phyloP scores from a whole-genome alignment of 2,797 vertebrate genomes.

The Limnodromus scolopaceus region DNA sequence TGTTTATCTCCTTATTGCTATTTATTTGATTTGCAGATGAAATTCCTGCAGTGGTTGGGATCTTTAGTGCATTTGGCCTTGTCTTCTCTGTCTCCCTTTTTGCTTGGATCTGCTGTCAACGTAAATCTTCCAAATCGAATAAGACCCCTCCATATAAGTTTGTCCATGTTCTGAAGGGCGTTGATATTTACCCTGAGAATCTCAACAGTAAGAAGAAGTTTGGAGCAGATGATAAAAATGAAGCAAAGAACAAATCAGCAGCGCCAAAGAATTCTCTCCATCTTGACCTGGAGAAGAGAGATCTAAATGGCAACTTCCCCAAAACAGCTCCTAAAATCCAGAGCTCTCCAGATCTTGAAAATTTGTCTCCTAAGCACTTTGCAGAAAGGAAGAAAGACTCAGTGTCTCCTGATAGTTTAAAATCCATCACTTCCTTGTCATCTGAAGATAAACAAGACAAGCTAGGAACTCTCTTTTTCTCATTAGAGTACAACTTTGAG shows the following conservation, averaged over 20 bases:
- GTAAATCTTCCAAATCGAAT: constrained; percentile 92
- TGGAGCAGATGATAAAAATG: constrained; percentile 82
- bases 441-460: constrained; percentile 87
- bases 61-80: constrained; percentile 94
- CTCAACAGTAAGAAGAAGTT: constrained; percentile 95
- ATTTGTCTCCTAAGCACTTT: constrained; percentile 83
- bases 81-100: constrained; percentile 96
- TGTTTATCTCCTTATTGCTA: constrained; percentile 63
- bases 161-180: constrained; percentile 97
- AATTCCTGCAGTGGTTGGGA: constrained; percentile 91
- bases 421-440: constrained; percentile 88
- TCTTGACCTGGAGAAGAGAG: constrained; percentile 94
- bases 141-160: constrained; percentile 97
- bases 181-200: constrained; percentile 97
- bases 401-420: constrained; percentile 84
- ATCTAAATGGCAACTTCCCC: constrained; percentile 96
- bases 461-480: constrained; percentile 92
- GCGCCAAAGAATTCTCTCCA: constrained; percentile 86
- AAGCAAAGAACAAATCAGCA: constrained; percentile 78
- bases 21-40: constrained; percentile 85
- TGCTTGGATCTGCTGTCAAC: constrained; percentile 98
- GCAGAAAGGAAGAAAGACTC: constrained; percentile 82
- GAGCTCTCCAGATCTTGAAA: constrained; percentile 88
- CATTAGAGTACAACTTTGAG: constrained; percentile 95
- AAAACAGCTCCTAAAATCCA: constrained; percentile 87